phyloP scores from a whole-genome alignment of 2,888 invertebrate species.

The Phragmatobia fuliginosa region DNA sequence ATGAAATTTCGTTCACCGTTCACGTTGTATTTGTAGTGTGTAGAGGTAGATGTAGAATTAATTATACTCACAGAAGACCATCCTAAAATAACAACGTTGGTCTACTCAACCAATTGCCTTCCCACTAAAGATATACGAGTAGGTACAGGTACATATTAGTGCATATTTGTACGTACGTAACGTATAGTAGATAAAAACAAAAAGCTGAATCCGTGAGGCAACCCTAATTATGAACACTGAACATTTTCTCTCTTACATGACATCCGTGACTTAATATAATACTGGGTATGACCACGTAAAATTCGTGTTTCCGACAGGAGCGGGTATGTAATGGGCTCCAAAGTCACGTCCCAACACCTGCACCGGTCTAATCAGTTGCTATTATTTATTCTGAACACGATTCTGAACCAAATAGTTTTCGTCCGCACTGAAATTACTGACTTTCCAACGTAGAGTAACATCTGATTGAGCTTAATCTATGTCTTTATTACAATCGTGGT shows the following conservation, averaged over 20 bases:
- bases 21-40: not conserved
- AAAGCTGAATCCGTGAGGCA: not conserved
- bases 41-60: not conserved
- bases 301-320: slow-evolving; percentile 2
- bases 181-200: not conserved
- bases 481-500: slow-evolving; percentile 34
- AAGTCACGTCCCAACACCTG: slow-evolving; percentile 51
- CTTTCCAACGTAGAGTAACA: slow-evolving; percentile 37
- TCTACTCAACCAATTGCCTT: not conserved
- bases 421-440: slow-evolving; percentile 41
- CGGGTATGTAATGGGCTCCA: slow-evolving; percentile 9
- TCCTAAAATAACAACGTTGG: no score
- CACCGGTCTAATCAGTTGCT: slow-evolving; percentile 61
- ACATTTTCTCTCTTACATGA: not conserved
- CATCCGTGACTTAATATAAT: not conserved
- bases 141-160: not conserved
- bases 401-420: slow-evolving; percentile 30
- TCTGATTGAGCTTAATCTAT: slow-evolving; percentile 52
- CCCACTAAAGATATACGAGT: not conserved
- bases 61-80: no score
- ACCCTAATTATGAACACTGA: not conserved
- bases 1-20: slow-evolving; percentile 8
- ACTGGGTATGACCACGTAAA: slow-evolving; percentile 8
- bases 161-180: no score
- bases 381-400: slow-evolving; percentile 66